Conservation (phyloP, 2,888 invertebrate species). For the Pasiphila rectangulata region DNA sequence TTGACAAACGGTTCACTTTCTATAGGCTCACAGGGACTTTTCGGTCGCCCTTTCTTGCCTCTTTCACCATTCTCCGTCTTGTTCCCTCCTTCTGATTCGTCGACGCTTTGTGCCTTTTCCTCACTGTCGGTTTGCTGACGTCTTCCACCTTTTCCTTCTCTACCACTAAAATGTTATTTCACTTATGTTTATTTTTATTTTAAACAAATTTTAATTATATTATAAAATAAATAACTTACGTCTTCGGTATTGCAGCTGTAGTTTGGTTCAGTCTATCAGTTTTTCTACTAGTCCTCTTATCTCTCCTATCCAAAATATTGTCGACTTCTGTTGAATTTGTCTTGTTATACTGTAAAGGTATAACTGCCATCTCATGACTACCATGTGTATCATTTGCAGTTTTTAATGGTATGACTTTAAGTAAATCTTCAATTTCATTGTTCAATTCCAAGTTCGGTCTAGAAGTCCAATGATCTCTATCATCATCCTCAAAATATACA, state of each 20-base stretch:
- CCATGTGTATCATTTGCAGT: slow-evolving; percentile 37
- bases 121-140: slow-evolving; percentile 48
- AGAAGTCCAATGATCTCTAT: slow-evolving; percentile 50
- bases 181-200: neutral
- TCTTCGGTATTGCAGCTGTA: slow-evolving; percentile 73
- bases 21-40: slow-evolving; percentile 85
- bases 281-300: slow-evolving; percentile 76
- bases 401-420: slow-evolving; percentile 65
- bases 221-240: slow-evolving; percentile 51
- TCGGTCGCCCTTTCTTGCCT: slow-evolving; percentile 72
- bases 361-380: slow-evolving; percentile 56
- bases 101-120: slow-evolving; percentile 43
- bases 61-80: slow-evolving; percentile 53
- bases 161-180: slow-evolving; percentile 49
- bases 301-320: slow-evolving; percentile 64
- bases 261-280: slow-evolving; percentile 76
- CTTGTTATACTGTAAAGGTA: slow-evolving; percentile 61
- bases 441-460: slow-evolving; percentile 42
- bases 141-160: slow-evolving; percentile 69
- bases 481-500: slow-evolving; percentile 49
- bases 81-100: slow-evolving; percentile 37
- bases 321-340: slow-evolving; percentile 68
- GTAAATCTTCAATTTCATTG: slow-evolving; percentile 52
- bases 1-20: slow-evolving; percentile 84
- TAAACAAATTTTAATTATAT: neutral